These are phyloP conservation scores for Gallinago solitaria DNA, from an alignment of 2,797 vertebrate genomes.

Conservation along the genomic window DNA sequence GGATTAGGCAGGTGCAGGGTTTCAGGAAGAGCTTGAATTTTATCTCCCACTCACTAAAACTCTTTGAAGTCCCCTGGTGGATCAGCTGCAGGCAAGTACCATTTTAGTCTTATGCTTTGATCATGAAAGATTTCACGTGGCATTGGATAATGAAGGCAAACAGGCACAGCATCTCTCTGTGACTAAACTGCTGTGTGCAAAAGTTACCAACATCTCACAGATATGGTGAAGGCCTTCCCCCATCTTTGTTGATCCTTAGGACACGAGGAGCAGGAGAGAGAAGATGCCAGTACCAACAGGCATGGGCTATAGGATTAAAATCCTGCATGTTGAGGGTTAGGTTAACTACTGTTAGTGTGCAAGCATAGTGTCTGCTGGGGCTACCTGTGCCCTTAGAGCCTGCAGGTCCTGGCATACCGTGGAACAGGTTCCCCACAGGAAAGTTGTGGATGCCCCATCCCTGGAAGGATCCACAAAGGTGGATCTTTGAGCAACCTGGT, in stretches of 20 bases:
- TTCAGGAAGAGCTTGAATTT: neutral
- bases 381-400: neutral
- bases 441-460: neutral
- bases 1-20: neutral
- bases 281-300: neutral
- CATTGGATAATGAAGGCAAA: neutral
- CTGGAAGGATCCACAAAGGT: neutral
- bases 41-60: neutral
- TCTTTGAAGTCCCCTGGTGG: neutral
- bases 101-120: neutral
- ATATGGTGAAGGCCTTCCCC: neutral
- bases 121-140: neutral
- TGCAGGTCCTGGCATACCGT: neutral
- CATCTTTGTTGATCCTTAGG: neutral
- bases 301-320: neutral
- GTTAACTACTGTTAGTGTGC: neutral
- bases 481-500: neutral
- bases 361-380: neutral
- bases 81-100: neutral
- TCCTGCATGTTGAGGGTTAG: fast-evolving
- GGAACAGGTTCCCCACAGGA: neutral
- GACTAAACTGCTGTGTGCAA: neutral
- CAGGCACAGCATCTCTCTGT: neutral
- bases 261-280: neutral
- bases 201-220: neutral